Percentiles rank a stretch among this genome's conserved stretches.
phyloP scores from a whole-genome alignment of 2,113 vertebrate species.

The Brachyhypopomus occidentalis region DNA sequence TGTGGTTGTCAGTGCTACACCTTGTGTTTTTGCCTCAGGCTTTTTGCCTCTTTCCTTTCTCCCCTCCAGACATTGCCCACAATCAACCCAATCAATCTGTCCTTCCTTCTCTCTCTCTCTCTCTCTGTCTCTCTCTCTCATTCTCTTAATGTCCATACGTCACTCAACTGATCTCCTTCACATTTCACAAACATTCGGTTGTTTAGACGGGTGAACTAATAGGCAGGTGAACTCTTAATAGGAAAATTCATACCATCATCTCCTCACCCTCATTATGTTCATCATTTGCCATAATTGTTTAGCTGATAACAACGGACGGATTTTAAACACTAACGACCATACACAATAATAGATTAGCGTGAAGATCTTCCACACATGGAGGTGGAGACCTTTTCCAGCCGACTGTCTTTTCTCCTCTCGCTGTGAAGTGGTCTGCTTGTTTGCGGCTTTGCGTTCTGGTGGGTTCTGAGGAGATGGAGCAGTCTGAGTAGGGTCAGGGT shows the following conservation, averaged over 20 bases:
- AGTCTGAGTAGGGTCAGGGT: not conserved
- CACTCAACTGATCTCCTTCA: conserved; percentile 41
- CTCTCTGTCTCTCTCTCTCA: not conserved
- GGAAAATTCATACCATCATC: not conserved
- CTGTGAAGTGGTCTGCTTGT: not conserved
- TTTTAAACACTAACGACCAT: not conserved
- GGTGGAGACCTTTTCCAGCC: not conserved
- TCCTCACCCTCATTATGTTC: conserved; percentile 38
- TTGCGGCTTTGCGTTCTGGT: not conserved
- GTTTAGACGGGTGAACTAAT: not conserved
- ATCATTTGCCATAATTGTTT: not conserved
- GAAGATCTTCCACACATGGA: too few species aligned
- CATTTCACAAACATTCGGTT: not conserved
- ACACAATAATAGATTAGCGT: not conserved
- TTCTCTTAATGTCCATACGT: not conserved
- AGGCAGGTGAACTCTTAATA: too few species aligned
- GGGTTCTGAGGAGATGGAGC: not conserved
- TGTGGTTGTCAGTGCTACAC: not conserved
- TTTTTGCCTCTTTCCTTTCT: not conserved
- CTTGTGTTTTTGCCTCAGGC: conserved; percentile 10
- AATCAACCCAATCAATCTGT: too few species aligned
- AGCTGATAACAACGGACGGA: not conserved
- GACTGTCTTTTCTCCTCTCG: conserved; percentile 22
- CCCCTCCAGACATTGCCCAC: not conserved
- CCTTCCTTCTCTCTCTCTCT: not conserved